These are phyloP conservation scores for Aspidapion aeneum DNA, from an alignment of 2,888 invertebrate genomes.

Conservation along the genomic window DNA sequence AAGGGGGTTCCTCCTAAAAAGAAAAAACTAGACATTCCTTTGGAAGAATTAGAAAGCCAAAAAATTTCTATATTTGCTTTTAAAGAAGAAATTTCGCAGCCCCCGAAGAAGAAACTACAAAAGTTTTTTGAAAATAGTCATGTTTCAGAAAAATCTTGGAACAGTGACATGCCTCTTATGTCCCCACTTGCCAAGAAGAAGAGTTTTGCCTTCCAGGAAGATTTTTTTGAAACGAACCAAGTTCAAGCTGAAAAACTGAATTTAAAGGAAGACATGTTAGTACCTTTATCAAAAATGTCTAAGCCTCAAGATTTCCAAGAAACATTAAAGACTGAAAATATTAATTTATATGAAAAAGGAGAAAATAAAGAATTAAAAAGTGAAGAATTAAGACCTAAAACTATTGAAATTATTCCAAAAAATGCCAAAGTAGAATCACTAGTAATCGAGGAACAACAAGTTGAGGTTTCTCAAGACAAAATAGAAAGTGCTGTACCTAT, in stretches of 20 bases:
- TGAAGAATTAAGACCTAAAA: not conserved
- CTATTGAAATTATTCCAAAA: not conserved
- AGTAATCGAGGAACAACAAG: not conserved
- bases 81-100: constrained; percentile 11
- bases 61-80: not conserved
- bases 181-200: constrained; percentile 25
- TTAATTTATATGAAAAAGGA: not conserved
- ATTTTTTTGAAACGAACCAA: constrained; percentile 1
- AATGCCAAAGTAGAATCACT: not conserved
- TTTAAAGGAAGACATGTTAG: not conserved
- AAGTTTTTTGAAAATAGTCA: constrained; percentile 23
- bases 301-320: not conserved
- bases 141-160: constrained; percentile 5
- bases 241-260: not conserved
- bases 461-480: not conserved
- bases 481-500: not conserved
- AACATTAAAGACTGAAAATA: not conserved
- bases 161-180: constrained; percentile 17
- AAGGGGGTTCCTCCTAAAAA: constrained; percentile 24
- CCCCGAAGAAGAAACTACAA: constrained; percentile 25
- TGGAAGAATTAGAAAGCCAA: not conserved
- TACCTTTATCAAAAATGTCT: not conserved
- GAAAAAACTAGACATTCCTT: constrained; percentile 19
- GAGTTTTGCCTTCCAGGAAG: constrained; percentile 20
- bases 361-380: not conserved